These are phyloP conservation scores for Junco hyemalis DNA, from an alignment of 2,113 vertebrate genomes.

Conservation along the genomic window DNA sequence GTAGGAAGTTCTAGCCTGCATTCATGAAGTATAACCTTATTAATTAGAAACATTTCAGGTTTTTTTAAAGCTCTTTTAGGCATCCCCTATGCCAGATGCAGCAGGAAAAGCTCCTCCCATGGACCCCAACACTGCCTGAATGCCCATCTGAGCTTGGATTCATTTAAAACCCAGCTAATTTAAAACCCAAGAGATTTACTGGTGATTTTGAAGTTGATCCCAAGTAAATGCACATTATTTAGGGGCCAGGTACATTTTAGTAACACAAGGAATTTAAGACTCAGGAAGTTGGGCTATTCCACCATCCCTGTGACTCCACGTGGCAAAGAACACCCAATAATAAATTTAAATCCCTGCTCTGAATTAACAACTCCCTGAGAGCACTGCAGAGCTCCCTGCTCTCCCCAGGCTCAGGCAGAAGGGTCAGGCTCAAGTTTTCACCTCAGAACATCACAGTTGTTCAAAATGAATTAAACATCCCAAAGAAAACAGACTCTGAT, in stretches of 20 bases:
- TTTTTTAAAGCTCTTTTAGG: not conserved
- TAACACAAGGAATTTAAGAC: not conserved
- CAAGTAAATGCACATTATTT: not conserved
- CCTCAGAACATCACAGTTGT: not conserved
- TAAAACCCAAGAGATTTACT: not conserved
- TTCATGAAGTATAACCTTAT: not conserved
- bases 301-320: fast-evolving
- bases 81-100: not conserved
- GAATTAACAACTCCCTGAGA: not conserved
- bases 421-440: not conserved
- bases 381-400: not conserved
- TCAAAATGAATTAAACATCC: not conserved
- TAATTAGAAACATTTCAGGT: not conserved
- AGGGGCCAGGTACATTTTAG: not conserved
- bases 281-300: not conserved
- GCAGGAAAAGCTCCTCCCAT: not conserved
- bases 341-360: not conserved
- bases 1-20: not conserved
- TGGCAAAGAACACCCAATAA: not conserved
- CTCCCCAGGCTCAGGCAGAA: not conserved
- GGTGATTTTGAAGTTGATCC: not conserved
- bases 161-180: not conserved
- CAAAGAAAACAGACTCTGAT: not conserved
- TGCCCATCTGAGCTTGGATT: not conserved
- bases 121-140: not conserved